phyloP scores from a whole-genome alignment of 2,888 invertebrate species.

The Galeopsomyia nigrocyanea region DNA sequence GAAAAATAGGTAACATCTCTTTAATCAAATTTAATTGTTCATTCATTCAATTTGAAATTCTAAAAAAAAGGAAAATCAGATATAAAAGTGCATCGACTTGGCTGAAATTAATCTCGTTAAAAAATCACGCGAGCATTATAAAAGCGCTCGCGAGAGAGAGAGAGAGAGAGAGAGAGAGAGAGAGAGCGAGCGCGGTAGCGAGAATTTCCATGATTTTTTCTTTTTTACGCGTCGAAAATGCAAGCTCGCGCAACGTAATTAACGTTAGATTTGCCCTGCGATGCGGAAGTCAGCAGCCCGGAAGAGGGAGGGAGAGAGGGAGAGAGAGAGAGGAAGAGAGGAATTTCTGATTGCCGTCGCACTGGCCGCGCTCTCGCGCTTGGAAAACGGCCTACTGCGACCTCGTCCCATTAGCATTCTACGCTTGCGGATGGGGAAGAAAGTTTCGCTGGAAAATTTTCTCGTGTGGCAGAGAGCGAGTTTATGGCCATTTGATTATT shows the following conservation, averaged over 20 bases:
- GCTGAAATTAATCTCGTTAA: conserved; percentile 16
- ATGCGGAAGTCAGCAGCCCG: conserved; percentile 12
- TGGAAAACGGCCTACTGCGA: conserved; percentile 25
- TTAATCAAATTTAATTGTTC: no score
- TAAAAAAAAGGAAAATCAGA: no score
- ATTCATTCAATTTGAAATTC: no score
- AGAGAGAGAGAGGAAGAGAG: conserved; percentile 17
- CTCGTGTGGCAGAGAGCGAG: neutral
- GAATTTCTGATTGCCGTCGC: conserved; percentile 44
- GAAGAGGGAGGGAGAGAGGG: conserved; percentile 7
- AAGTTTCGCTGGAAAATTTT: neutral
- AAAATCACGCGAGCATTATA: conserved; percentile 2
- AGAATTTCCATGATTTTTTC: conserved; percentile 11
- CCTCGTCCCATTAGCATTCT: conserved; percentile 35
- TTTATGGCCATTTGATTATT: conserved; percentile 8
- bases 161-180: neutral
- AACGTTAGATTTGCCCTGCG: conserved; percentile 34
- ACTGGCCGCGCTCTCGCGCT: conserved; percentile 42
- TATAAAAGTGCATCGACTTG: neutral
- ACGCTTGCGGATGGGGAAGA: conserved; percentile 4
- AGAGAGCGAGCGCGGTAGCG: neutral
- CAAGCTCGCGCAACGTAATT: conserved; percentile 36
- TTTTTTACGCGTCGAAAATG: conserved; percentile 36
- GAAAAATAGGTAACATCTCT: no score
- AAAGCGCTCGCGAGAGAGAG: neutral